phyloP scores from a whole-genome alignment of 2,888 invertebrate genomes.

The Cephus pulcher region DNA sequence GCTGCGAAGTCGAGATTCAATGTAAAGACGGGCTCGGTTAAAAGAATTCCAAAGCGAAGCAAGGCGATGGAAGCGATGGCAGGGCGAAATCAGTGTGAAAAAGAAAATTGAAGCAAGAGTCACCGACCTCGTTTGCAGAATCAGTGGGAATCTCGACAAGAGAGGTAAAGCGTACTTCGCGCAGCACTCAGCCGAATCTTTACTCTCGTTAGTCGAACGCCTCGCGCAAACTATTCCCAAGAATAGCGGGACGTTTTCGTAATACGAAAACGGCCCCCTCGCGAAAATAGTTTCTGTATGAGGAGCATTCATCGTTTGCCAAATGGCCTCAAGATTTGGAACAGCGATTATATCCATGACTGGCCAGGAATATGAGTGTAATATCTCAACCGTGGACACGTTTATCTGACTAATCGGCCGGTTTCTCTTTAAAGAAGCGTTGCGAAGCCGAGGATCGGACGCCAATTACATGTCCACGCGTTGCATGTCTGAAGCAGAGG shows the following conservation, averaged over 20 bases:
- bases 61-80: background rate
- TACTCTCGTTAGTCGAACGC: background rate
- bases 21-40: background rate
- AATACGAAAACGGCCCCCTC: conserved; percentile 23
- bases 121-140: background rate
- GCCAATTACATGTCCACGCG: background rate
- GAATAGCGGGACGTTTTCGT: background rate
- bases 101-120: background rate
- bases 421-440: background rate
- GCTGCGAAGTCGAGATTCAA: conserved; percentile 40
- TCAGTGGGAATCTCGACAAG: background rate
- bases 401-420: background rate
- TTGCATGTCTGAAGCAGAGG: background rate
- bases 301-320: conserved; percentile 56
- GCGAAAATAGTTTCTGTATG: conserved; percentile 56
- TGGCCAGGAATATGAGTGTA: background rate
- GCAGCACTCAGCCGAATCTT: background rate
- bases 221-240: background rate
- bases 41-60: background rate
- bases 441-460: background rate
- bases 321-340: conserved; percentile 31
- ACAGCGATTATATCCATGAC: background rate
- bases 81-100: background rate
- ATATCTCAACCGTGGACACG: background rate
- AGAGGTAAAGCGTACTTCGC: background rate